Conservation (phyloP, 1,140 invertebrate species). For the Pectinophora gossypiella region DNA sequence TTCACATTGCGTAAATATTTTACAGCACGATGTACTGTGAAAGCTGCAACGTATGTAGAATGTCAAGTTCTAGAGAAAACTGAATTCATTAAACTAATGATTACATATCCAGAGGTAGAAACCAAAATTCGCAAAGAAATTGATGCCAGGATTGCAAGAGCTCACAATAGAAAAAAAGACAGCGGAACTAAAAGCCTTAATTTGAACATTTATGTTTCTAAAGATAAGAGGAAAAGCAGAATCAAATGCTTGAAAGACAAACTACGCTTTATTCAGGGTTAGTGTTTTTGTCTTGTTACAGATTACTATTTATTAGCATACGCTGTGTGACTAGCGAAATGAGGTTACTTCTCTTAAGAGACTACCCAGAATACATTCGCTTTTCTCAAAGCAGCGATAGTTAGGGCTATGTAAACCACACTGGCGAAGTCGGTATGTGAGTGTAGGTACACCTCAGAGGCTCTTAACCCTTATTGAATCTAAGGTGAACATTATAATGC, state of each 20-base stretch:
- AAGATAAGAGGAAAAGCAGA: slow-evolving; percentile 55
- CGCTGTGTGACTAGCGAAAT: too few species aligned
- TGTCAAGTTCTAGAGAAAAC: slow-evolving; percentile 64
- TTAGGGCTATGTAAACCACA: too few species aligned
- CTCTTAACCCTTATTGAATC: too few species aligned
- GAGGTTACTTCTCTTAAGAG: too few species aligned
- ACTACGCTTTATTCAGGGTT: slow-evolving; percentile 61
- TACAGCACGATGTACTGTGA: slow-evolving; percentile 62
- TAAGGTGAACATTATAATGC: too few species aligned
- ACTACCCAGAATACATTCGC: too few species aligned
- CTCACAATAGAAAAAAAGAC: slow-evolving; percentile 34
- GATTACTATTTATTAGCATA: too few species aligned
- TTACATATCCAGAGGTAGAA: slow-evolving; percentile 57
- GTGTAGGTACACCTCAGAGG: too few species aligned
- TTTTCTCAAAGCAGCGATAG: too few species aligned
- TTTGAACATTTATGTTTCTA: slow-evolving; percentile 60
- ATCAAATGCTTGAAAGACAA: slow-evolving; percentile 68
- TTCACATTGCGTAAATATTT: too few species aligned
- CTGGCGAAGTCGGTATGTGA: too few species aligned
- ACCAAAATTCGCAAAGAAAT: slow-evolving; percentile 42
- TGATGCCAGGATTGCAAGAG: slow-evolving; percentile 38
- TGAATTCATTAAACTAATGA: slow-evolving; percentile 62
- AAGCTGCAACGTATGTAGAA: slow-evolving; percentile 67
- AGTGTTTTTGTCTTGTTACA: too few species aligned
- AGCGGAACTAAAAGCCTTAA: slow-evolving; percentile 25